Evolutionary conservation across 2,888 invertebrate genomes (phyloP).

Genomic region (Sinhomidia bicolor): DNA sequence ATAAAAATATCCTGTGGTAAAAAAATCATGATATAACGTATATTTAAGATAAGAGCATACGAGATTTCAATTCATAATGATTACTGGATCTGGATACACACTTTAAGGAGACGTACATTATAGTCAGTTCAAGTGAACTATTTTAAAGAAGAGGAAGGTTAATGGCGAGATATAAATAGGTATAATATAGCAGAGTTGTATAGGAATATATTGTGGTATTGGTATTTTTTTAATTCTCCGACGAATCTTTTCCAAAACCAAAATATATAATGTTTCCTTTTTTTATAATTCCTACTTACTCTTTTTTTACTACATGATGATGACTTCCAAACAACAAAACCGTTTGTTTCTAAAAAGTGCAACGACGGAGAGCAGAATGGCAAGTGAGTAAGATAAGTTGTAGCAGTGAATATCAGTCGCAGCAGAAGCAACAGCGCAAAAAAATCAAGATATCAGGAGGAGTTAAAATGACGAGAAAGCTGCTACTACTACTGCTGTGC

Average conservation of each 20-base stretch:
- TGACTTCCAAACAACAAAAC: constrained; percentile 3
- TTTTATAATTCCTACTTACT: constrained; percentile 27
- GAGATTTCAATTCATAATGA: not conserved
- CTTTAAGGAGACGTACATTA: constrained; percentile 28
- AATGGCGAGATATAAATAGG: constrained; percentile 22
- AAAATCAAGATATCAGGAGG: not conserved
- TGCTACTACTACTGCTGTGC: not conserved
- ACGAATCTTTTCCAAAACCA: constrained; percentile 1
- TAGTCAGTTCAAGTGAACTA: not conserved
- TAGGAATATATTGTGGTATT: not conserved
- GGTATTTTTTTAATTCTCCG: constrained; percentile 11
- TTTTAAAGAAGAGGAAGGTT: constrained; percentile 54
- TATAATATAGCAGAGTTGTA: not conserved
- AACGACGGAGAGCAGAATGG: constrained; percentile 21
- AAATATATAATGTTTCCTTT: not conserved
- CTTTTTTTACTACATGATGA: constrained; percentile 6
- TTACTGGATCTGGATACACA: not conserved
- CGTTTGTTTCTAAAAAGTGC: constrained; percentile 5
- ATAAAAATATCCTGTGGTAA: not conserved
- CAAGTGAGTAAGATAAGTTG: constrained; percentile 15
- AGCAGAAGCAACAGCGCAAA: constrained; percentile 8
- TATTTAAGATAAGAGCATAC: not conserved
- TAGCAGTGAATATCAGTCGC: not conserved
- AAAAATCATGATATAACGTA: not conserved
- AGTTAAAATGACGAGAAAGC: not conserved